Evolutionary conservation across 1,140 invertebrate species (phyloP).

Genomic region (Ruditapes philippinarum): DNA sequence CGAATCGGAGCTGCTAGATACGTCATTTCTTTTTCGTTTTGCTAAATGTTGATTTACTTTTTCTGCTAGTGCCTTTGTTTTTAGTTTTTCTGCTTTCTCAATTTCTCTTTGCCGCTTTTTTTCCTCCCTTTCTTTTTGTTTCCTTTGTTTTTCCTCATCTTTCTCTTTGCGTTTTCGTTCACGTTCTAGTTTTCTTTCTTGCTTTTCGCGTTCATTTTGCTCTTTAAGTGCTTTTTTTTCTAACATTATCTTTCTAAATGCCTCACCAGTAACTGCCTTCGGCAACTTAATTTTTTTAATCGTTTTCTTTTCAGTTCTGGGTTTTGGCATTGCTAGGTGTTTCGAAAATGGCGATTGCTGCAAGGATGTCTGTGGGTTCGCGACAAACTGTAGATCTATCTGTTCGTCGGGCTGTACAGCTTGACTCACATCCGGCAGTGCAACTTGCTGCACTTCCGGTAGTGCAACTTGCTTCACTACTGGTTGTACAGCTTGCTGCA

Average conservation of each 20-base stretch:
- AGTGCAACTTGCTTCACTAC: not conserved
- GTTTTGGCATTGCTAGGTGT: not conserved
- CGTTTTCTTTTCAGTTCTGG: slow-evolving; percentile 2
- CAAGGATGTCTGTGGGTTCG: not conserved
- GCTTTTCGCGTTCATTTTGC: no score
- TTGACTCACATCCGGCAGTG: not conserved
- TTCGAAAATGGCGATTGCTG: no score
- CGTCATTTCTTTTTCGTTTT: not conserved
- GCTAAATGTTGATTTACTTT: not conserved
- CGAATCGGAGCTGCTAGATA: not conserved
- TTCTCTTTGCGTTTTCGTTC: no score
- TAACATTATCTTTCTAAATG: slow-evolving; percentile 7
- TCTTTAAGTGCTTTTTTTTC: not conserved
- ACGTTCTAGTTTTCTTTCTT: no score
- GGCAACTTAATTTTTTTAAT: not conserved
- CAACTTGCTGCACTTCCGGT: not conserved
- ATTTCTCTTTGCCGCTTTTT: no score
- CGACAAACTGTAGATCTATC: no score
- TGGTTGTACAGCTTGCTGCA: not conserved
- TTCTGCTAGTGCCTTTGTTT: not conserved
- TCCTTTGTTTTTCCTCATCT: no score
- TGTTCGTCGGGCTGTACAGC: no score
- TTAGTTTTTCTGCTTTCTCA: not conserved
- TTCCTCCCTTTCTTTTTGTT: no score
- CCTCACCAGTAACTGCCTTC: no score